A percentile compares a stretch with the other conserved stretches of the same genome.
Evolutionary conservation across 2,113 vertebrate species (phyloP).

Genomic region (Mus spicilegus): DNA sequence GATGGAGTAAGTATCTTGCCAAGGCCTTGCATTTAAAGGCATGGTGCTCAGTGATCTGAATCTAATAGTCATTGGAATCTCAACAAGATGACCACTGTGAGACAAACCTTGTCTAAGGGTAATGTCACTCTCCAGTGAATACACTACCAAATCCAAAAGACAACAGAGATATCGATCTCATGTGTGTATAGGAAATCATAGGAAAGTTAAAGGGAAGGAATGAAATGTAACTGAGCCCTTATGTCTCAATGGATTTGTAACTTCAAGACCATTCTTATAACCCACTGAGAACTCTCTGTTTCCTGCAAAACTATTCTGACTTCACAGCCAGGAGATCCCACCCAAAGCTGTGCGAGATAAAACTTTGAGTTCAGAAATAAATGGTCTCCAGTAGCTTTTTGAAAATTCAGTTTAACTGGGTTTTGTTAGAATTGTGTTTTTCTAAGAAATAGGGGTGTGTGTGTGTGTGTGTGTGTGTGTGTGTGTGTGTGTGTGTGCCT

Average conservation of each 20-base stretch:
- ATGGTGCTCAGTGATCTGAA: not conserved
- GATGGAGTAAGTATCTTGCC: not conserved
- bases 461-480: not conserved
- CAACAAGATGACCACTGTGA: not conserved
- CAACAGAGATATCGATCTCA: not conserved
- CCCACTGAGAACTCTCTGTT: not conserved
- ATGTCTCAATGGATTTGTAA: not conserved
- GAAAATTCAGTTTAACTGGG: not conserved
- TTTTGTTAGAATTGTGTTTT: not conserved
- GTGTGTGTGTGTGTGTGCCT: not conserved
- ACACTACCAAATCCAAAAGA: not conserved
- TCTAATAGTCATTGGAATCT: not conserved
- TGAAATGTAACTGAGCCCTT: not conserved
- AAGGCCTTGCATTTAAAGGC: not conserved
- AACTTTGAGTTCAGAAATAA: not conserved
- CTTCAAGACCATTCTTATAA: not conserved
- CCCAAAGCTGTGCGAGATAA: not conserved
- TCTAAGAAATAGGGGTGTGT: not conserved
- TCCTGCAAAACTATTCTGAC: fast-evolving
- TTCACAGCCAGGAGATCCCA: not conserved
- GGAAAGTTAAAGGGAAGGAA: not conserved
- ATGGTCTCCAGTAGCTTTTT: not conserved
- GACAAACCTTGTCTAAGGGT: not conserved
- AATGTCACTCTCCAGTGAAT: not conserved
- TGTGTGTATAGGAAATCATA: not conserved